Conservation (phyloP, 2,113 vertebrate genomes). For the Caracal caracal region DNA sequence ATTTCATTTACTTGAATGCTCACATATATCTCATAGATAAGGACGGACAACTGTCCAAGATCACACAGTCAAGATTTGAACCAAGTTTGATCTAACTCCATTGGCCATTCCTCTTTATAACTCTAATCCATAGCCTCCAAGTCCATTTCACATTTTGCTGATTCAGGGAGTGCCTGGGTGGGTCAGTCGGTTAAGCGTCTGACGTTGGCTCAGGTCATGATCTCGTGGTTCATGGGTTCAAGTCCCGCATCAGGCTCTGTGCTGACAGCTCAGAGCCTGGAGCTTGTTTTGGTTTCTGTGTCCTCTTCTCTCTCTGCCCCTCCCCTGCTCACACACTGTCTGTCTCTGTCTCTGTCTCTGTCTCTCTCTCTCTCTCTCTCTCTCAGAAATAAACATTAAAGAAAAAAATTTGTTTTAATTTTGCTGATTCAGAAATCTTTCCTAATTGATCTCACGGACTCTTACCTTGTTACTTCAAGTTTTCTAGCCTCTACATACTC, state of each 20-base stretch:
- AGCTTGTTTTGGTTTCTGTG: too few relatives aligned
- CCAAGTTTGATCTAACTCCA: constrained; percentile 17
- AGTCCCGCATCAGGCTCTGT: too few relatives aligned
- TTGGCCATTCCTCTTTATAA: neutral
- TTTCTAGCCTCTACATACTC: constrained; percentile 25
- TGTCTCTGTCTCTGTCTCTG: too few relatives aligned
- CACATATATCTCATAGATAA: neutral
- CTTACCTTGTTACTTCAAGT: constrained; percentile 17
- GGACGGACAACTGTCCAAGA: neutral
- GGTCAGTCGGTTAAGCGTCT: too few relatives aligned
- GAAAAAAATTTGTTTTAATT: neutral
- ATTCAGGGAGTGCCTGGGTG: neutral
- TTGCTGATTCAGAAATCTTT: constrained; percentile 16
- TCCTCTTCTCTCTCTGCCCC: too few relatives aligned
- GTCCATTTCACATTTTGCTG: neutral
- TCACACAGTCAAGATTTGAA: neutral
- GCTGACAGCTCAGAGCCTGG: too few relatives aligned
- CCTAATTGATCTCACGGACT: constrained; percentile 1
- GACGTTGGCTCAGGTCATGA: too few relatives aligned
- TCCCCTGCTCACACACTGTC: too few relatives aligned
- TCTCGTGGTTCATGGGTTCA: too few relatives aligned
- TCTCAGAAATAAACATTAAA: too few relatives aligned
- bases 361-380: too few relatives aligned
- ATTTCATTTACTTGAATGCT: constrained; percentile 43
- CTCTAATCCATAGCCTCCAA: neutral